These are phyloP conservation scores for Hafferia zeledoni DNA, from an alignment of 2,797 vertebrate species.

Conservation along the genomic window DNA sequence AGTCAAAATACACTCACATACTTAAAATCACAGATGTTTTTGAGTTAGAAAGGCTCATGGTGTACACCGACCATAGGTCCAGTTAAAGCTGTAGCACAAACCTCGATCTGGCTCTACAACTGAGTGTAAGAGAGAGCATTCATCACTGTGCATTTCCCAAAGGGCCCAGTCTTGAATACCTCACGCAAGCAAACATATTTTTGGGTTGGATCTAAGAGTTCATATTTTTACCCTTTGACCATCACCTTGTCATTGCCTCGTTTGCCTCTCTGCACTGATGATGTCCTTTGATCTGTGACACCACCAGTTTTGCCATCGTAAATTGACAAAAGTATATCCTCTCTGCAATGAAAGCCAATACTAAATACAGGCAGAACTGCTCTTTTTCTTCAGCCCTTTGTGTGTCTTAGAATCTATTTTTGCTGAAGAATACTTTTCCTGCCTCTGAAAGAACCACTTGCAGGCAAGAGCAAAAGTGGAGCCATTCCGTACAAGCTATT, in stretches of 20 bases:
- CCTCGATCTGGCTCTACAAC: neutral
- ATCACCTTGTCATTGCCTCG: neutral
- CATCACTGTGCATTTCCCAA: neutral
- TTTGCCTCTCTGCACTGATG: neutral
- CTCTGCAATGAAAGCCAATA: neutral
- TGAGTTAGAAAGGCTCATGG: neutral
- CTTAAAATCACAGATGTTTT: neutral
- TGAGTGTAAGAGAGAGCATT: neutral
- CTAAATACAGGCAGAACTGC: neutral
- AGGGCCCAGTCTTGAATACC: neutral
- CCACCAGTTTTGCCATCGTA: neutral
- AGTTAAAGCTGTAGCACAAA: neutral
- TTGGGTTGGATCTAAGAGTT: neutral
- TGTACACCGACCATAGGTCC: neutral
- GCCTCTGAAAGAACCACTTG: neutral
- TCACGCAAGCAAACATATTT: neutral
- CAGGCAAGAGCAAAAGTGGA: neutral
- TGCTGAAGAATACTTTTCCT: neutral
- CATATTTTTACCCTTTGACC: neutral
- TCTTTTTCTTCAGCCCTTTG: neutral
- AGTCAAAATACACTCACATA: neutral
- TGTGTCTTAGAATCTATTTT: neutral
- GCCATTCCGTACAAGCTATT: neutral
- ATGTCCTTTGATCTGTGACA: neutral
- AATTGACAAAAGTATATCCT: neutral